Conservation (phyloP, 2,888 invertebrate species). For the Busseola fusca region DNA sequence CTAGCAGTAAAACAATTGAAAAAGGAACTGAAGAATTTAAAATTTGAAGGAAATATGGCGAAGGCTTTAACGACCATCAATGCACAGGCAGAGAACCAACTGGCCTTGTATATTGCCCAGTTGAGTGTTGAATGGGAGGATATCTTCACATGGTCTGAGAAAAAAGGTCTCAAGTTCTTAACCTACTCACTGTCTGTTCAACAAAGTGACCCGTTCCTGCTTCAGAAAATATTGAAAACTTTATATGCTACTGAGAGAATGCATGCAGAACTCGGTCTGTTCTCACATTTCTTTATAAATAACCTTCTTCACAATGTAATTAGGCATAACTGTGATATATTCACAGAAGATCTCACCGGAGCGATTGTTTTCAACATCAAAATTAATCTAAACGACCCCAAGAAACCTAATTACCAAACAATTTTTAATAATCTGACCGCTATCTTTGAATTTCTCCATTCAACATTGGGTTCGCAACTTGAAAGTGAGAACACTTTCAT, state of each 20-base stretch:
- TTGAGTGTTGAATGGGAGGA: slow-evolving; percentile 85
- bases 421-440: slow-evolving; percentile 84
- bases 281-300: slow-evolving; percentile 84
- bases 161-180: slow-evolving; percentile 75
- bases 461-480: slow-evolving; percentile 81
- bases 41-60: slow-evolving; percentile 76
- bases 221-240: slow-evolving; percentile 82
- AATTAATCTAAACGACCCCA: slow-evolving; percentile 75
- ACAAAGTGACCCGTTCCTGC: slow-evolving; percentile 79
- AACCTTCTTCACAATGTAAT: slow-evolving; percentile 81
- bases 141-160: slow-evolving; percentile 82
- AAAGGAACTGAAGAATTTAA: slow-evolving; percentile 69
- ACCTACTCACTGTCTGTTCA: slow-evolving; percentile 82
- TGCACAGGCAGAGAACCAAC: slow-evolving; percentile 80
- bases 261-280: slow-evolving; percentile 80
- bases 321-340: slow-evolving; percentile 83
- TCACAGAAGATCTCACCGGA: slow-evolving; percentile 82
- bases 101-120: slow-evolving; percentile 80
- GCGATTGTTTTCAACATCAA: slow-evolving; percentile 84
- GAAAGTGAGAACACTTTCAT: slow-evolving; percentile 80
- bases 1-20: slow-evolving; percentile 73
- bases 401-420: slow-evolving; percentile 80
- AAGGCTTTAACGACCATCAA: slow-evolving; percentile 75
- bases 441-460: slow-evolving; percentile 84
- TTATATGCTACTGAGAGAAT: slow-evolving; percentile 79